Base-by-base conservation (phyloP, 1,140 invertebrate genomes). In the Drosophila erecta region DNA sequence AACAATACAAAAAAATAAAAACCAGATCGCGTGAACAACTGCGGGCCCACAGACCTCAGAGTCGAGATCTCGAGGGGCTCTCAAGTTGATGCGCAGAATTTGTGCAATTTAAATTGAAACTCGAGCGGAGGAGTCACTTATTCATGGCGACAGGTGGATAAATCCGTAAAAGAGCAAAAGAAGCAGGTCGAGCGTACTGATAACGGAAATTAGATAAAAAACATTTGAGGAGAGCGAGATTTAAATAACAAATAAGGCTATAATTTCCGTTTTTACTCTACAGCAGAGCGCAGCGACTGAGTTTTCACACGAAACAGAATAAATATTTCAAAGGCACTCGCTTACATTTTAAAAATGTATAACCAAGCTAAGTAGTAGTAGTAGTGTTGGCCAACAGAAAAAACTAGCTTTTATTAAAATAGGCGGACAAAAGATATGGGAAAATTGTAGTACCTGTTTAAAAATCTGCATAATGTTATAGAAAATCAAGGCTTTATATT, bases 41-140 rank as follows among this genome's bases (percentile, higher is more conserved):
- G 66, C 70, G 53, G 72, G 71, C 40, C 33, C 24, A 64, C 64
- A 59, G n/a, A 65, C 37, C 59, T 40, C 53, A 43, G 56, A 44
- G 51, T 11, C 49, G 35, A 30, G 57, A 47, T 58, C 57, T 47
- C 54, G 27, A 49, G 54, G 76, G 61, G 58, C 58, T 37, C 64
- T 66, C 60, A 30, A 69, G 53, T 53, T 60, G 66, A 72, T 67
- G 81, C 76, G 33, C 61, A 77, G 62, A 77, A 85, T 70, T 85
- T 81, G 64, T 81, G 79, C 67, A 86, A 81, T 86, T 85, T 86
- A 86, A 81, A 81, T 81, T 81, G 60, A 86, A 81, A 71, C 59
- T 70, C 64, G 30, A 10, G 30, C 57, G 7, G 22, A n/a, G 24
- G 69, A 60, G 30, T 47, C 44, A 62, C 65, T 60, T 70, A 51